phyloP scores from a whole-genome alignment of 2,113 vertebrate genomes.

The Colius striatus region DNA sequence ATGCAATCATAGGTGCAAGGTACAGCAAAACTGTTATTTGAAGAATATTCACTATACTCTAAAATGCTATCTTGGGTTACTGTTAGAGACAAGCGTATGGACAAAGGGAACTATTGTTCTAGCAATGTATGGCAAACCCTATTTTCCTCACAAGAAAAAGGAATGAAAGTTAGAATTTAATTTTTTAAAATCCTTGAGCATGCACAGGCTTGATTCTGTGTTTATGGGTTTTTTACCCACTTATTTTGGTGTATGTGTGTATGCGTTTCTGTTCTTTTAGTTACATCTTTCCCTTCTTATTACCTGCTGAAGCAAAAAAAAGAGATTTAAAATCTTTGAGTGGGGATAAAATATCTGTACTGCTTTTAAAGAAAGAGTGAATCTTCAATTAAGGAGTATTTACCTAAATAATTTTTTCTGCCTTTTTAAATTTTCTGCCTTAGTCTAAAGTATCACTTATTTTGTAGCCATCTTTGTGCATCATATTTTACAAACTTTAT shows the following conservation, averaged over 20 bases:
- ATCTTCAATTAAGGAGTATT: background rate
- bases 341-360: background rate
- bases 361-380: background rate
- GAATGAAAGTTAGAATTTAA: background rate
- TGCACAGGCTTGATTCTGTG: fast-evolving
- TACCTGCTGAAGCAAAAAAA: background rate
- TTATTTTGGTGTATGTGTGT: background rate
- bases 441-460: background rate
- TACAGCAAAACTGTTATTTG: background rate
- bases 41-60: background rate
- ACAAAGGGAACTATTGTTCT: background rate
- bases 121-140: background rate
- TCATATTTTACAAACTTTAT: background rate
- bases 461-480: background rate
- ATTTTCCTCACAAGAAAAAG: background rate
- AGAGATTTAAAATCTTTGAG: background rate
- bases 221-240: background rate
- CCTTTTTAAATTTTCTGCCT: background rate
- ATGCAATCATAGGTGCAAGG: background rate
- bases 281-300: background rate
- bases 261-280: background rate
- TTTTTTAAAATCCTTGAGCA: background rate
- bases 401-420: background rate
- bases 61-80: background rate
- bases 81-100: background rate